phyloP scores from a whole-genome alignment of 2,113 vertebrate genomes.

The Scytalopus superciliaris region DNA sequence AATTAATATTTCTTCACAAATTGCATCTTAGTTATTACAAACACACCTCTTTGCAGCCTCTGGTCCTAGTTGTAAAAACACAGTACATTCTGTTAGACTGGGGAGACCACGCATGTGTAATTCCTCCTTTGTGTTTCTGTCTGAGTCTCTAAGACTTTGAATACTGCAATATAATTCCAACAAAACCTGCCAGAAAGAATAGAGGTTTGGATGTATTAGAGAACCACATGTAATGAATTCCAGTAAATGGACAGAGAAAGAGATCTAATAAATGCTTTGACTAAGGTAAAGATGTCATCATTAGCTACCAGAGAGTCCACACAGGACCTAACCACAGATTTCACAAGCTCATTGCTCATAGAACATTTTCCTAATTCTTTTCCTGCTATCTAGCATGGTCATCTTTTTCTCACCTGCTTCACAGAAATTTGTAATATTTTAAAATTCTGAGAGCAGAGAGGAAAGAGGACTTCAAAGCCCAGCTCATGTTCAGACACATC shows the following conservation, averaged over 20 bases:
- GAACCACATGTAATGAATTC: not conserved
- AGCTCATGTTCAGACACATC: not conserved
- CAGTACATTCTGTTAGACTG: not conserved
- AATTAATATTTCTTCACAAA: not conserved
- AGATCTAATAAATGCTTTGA: not conserved
- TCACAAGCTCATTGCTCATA: not conserved
- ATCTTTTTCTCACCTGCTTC: not conserved
- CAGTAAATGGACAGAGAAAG: not conserved
- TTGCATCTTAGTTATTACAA: not conserved
- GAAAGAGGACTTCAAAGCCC: constrained; percentile 21
- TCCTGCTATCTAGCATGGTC: not conserved
- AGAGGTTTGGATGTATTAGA: not conserved
- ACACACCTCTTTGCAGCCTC: not conserved
- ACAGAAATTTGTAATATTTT: not conserved
- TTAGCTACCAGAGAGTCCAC: not conserved
- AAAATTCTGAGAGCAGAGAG: not conserved
- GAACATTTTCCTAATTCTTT: not conserved
- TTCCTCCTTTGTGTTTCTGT: not conserved
- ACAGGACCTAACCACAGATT: not conserved
- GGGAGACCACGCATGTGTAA: not conserved
- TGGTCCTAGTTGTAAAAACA: not conserved
- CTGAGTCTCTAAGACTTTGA: not conserved
- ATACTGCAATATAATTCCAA: not conserved
- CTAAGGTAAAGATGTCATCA: not conserved
- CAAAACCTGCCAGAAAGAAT: not conserved